phyloP scores from a whole-genome alignment of 2,888 invertebrate species.

The Thereva nobilitata region DNA sequence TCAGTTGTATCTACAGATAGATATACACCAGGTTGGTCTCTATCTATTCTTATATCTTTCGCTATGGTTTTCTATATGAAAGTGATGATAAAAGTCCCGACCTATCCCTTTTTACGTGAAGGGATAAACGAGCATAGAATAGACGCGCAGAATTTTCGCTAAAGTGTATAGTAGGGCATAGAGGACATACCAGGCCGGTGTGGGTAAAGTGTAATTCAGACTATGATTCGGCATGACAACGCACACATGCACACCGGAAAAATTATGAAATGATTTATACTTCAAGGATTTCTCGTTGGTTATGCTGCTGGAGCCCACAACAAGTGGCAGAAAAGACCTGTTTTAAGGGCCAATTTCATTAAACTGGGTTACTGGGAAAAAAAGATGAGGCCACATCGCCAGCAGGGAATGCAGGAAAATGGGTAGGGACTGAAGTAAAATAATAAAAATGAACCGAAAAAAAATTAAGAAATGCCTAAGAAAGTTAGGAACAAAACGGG shows the following conservation, averaged over 20 bases:
- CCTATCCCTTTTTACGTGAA: slow-evolving; percentile 29
- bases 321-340: slow-evolving; percentile 35
- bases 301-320: slow-evolving; percentile 12
- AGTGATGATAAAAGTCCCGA: slow-evolving; percentile 29
- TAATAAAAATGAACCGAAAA: neutral
- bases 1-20: neutral
- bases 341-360: slow-evolving; percentile 19
- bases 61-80: neutral
- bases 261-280: slow-evolving; percentile 31
- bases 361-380: slow-evolving; percentile 36
- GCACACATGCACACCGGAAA: slow-evolving; percentile 28
- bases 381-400: neutral
- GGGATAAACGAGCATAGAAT: slow-evolving; percentile 2
- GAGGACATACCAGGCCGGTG: too few relatives aligned
- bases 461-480: slow-evolving; percentile 3
- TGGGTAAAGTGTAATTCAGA: too few relatives aligned
- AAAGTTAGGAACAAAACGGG: slow-evolving; percentile 15
- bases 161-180: too few relatives aligned
- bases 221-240: neutral
- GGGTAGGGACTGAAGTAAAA: slow-evolving; percentile 1
- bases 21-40: neutral
- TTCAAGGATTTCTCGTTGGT: slow-evolving; percentile 9
- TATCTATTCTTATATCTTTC: neutral
- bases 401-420: neutral
- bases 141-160: too few relatives aligned